phyloP scores from a whole-genome alignment of 2,888 invertebrate species.

The Eutolmus rufibarbis region DNA sequence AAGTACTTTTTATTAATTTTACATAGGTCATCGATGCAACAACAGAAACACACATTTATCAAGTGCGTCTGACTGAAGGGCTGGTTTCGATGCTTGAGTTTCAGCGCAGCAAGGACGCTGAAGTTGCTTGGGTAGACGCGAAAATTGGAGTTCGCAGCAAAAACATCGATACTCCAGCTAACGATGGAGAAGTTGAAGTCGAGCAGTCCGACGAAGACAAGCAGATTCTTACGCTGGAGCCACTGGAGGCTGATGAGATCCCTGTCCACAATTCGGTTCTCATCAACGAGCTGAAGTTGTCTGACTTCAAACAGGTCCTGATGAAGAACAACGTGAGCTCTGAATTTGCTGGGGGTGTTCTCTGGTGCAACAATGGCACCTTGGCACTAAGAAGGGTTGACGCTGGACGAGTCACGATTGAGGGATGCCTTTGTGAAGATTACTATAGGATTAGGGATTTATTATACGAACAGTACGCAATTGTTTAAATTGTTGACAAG shows the following conservation, averaged over 20 bases:
- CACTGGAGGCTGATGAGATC: slow-evolving; percentile 66
- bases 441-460: slow-evolving; percentile 92
- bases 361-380: slow-evolving; percentile 92
- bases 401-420: slow-evolving; percentile 88
- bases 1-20: slow-evolving; percentile 48
- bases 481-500: slow-evolving; percentile 76
- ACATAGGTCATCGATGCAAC: slow-evolving; percentile 81
- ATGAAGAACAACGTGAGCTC: slow-evolving; percentile 78
- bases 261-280: slow-evolving; percentile 83
- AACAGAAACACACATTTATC: slow-evolving; percentile 97
- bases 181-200: slow-evolving; percentile 49
- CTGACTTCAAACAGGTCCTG: slow-evolving; percentile 86
- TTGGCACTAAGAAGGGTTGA: slow-evolving; percentile 90
- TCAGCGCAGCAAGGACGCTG: slow-evolving; percentile 84
- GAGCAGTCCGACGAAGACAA: slow-evolving; percentile 63
- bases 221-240: slow-evolving; percentile 75
- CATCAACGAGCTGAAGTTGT: slow-evolving; percentile 90
- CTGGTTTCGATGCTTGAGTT: slow-evolving; percentile 87
- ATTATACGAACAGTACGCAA: slow-evolving; percentile 95
- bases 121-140: slow-evolving; percentile 96
- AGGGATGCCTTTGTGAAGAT: slow-evolving; percentile 91
- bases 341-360: slow-evolving; percentile 89
- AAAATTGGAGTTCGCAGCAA: slow-evolving; percentile 72
- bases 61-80: slow-evolving; percentile 91
- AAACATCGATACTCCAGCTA: slow-evolving; percentile 66